A percentile compares a stretch with the other conserved stretches of the same genome.
These are phyloP conservation scores for Hippocampus guttulatus DNA, from an alignment of 2,113 vertebrate species.

Conservation along the genomic window DNA sequence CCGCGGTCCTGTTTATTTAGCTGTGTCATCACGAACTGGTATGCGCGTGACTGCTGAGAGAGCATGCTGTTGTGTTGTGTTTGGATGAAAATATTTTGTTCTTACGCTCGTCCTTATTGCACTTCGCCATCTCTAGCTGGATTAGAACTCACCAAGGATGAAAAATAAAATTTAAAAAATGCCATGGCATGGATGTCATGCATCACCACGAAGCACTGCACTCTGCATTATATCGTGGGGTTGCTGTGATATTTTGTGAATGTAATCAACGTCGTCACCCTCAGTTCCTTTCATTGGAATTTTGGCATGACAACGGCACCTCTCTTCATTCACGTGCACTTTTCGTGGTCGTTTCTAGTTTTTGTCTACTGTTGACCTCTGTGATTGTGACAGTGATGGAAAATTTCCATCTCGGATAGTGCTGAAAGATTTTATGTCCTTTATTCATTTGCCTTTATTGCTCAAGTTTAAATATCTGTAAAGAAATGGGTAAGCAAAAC, in stretches of 20 bases:
- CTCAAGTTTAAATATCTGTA: too few relatives aligned
- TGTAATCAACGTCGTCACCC: neutral
- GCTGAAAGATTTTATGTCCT: neutral
- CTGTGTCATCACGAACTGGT: neutral
- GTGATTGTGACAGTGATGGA: neutral
- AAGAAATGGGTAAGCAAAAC: too few relatives aligned
- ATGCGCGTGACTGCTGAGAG: neutral
- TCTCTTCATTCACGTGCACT: neutral
- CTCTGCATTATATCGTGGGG: neutral
- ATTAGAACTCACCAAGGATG: neutral
- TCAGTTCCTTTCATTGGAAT: neutral
- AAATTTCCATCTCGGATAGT: neutral
- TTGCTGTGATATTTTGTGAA: neutral
- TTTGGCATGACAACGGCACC: neutral
- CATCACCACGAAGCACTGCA: neutral
- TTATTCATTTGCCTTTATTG: neutral
- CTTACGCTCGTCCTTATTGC: neutral
- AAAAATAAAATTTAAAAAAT: neutral
- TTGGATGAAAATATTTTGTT: neutral
- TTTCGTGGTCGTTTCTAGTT: neutral
- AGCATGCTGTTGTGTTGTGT: neutral
- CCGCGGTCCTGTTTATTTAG: neutral
- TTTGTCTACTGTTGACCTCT: neutral
- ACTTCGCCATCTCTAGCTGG: neutral
- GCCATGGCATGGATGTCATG: neutral